Percentiles rank a stretch among this genome's conserved stretches.
These are phyloP conservation scores for Crocodylus rhombifer DNA, from an alignment of 2,797 vertebrate genomes.

Conservation along the genomic window DNA sequence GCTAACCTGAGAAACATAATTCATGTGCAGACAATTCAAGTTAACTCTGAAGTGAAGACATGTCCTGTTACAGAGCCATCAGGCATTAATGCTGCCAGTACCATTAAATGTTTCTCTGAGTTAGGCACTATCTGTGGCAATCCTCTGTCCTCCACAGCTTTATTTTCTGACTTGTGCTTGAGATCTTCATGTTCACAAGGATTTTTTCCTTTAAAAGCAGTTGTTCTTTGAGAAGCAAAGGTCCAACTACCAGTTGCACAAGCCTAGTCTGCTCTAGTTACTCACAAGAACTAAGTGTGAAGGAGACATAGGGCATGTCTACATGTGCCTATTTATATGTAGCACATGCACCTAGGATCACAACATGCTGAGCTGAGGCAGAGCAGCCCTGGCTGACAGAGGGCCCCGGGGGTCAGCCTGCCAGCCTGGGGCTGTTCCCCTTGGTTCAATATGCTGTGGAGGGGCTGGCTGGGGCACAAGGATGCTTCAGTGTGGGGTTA, in stretches of 20 bases:
- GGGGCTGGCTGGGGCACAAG: too few relatives aligned
- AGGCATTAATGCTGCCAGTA: background rate
- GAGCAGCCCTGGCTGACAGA: too few relatives aligned
- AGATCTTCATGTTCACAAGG: background rate
- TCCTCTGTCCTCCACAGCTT: background rate
- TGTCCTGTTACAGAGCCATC: background rate
- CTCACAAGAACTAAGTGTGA: background rate
- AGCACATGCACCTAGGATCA: too few relatives aligned
- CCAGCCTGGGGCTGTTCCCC: too few relatives aligned
- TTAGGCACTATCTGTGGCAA: background rate
- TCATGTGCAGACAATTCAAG: background rate
- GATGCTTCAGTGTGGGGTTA: too few relatives aligned
- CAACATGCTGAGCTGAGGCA: too few relatives aligned
- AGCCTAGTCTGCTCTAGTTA: background rate
- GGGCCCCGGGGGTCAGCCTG: too few relatives aligned
- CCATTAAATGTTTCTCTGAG: background rate
- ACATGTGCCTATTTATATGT: too few relatives aligned
- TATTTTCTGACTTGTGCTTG: background rate
- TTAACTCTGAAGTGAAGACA: background rate
- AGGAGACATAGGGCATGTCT: background rate
- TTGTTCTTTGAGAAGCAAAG: background rate
- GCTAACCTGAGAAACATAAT: background rate
- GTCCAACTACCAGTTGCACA: background rate
- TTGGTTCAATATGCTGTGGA: too few relatives aligned
- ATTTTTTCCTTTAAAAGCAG: background rate